These are phyloP conservation scores for Rhyacichthys aspro DNA, from an alignment of 2,797 vertebrate species.

Conservation along the genomic window DNA sequence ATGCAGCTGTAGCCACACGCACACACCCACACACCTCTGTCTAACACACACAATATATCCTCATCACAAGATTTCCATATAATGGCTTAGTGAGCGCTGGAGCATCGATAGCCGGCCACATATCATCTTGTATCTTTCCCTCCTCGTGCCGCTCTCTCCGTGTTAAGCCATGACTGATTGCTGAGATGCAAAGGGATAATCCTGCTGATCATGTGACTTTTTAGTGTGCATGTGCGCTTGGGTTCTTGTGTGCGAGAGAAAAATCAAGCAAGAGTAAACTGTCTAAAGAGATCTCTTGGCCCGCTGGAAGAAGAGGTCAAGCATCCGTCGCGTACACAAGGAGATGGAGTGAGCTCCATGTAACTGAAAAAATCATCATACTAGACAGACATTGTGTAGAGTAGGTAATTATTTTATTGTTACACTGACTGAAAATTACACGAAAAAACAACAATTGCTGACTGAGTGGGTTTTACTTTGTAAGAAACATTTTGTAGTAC, in stretches of 20 bases:
- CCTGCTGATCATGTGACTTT: conserved; percentile 64
- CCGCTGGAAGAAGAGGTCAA: conserved; percentile 17
- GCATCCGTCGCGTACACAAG: not conserved
- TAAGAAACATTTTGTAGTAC: too few species aligned
- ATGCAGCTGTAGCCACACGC: conserved; percentile 55
- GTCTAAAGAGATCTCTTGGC: conserved; percentile 24
- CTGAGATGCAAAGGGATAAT: conserved; percentile 64
- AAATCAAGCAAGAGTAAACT: conserved; percentile 32
- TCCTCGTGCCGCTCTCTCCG: conserved; percentile 26
- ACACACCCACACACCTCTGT: conserved; percentile 29
- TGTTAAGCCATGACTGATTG: conserved; percentile 65
- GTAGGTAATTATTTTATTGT: not conserved
- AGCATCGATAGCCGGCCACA: conserved; percentile 44
- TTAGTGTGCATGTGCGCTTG: conserved; percentile 10
- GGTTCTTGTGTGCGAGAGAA: conserved; percentile 2
- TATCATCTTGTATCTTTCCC: conserved; percentile 50
- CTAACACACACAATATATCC: conserved; percentile 38
- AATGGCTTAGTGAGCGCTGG: conserved; percentile 46
- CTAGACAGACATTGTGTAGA: not conserved
- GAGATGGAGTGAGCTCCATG: not conserved
- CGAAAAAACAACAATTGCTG: not conserved
- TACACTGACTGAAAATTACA: not conserved
- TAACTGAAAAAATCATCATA: conserved; percentile 6
- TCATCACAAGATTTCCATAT: conserved; percentile 58
- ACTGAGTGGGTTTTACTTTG: not conserved